These are phyloP conservation scores for Melopsittacus undulatus DNA, from an alignment of 2,797 vertebrate genomes.

Conservation along the genomic window DNA sequence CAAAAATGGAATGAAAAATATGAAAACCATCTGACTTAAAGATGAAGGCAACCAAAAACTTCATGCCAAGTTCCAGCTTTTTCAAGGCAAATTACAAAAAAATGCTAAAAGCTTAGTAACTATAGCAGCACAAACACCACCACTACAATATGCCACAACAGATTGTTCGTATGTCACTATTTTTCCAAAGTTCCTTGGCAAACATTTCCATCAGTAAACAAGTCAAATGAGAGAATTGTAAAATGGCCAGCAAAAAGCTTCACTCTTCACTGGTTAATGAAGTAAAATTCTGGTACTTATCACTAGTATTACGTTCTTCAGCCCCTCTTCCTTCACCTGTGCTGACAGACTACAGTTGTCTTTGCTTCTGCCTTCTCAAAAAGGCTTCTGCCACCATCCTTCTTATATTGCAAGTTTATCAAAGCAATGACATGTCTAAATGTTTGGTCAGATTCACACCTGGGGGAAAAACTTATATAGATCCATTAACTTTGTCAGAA, in stretches of 20 bases:
- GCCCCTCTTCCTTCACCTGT: conserved; percentile 32
- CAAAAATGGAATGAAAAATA: conserved; percentile 3
- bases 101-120: conserved; percentile 46
- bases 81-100: conserved; percentile 57
- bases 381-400: not conserved
- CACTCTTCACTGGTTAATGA: not conserved
- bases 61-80: conserved; percentile 41
- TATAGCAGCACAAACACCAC: conserved; percentile 64
- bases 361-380: not conserved
- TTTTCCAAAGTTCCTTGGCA: conserved; percentile 67
- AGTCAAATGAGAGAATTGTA: conserved; percentile 31
- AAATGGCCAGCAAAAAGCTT: conserved; percentile 20
- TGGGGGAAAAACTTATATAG: not conserved
- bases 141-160: conserved; percentile 67
- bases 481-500: not conserved
- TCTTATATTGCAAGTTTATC: not conserved
- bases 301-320: conserved; percentile 12
- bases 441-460: not conserved
- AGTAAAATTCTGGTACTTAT: conserved; percentile 13
- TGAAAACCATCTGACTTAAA: conserved; percentile 52
- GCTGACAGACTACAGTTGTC: conserved; percentile 36
- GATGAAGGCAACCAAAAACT: conserved; percentile 2
- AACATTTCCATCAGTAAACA: conserved; percentile 62
- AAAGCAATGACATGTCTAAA: not conserved
- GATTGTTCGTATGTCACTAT: conserved; percentile 68